These are phyloP conservation scores for Hyperoodon ampullatus DNA, from an alignment of 2,113 vertebrate genomes.

Conservation along the genomic window DNA sequence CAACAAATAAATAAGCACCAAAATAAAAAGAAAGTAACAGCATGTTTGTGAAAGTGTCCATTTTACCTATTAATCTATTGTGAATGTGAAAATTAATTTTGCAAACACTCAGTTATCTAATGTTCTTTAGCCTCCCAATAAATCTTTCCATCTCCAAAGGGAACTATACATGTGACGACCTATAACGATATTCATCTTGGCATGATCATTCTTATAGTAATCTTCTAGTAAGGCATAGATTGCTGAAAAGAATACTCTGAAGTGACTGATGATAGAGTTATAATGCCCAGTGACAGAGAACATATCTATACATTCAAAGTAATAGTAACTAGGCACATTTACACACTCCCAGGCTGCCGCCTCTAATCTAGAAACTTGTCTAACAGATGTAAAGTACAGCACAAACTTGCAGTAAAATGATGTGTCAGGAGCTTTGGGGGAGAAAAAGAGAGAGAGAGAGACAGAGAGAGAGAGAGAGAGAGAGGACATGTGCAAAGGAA, in stretches of 20 bases:
- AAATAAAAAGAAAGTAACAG: not conserved
- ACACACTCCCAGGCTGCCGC: not conserved
- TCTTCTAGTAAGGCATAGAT: slow-evolving; percentile 25
- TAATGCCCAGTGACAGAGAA: slow-evolving; percentile 2
- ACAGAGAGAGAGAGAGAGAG: too few species aligned
- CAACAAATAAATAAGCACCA: not conserved
- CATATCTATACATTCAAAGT: not conserved
- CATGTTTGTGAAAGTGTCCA: not conserved
- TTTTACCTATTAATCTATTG: slow-evolving; percentile 9
- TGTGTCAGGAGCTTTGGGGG: not conserved
- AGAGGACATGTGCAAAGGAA: not conserved
- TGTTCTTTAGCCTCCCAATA: slow-evolving; percentile 38
- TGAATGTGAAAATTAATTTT: slow-evolving; percentile 58
- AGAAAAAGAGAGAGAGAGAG: not conserved
- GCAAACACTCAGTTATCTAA: slow-evolving; percentile 36
- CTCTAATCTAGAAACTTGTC: not conserved
- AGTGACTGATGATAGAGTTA: slow-evolving; percentile 34
- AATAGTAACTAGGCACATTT: not conserved
- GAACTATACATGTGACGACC: not conserved
- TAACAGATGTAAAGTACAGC: not conserved
- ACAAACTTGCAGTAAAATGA: not conserved
- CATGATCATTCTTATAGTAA: slow-evolving; percentile 49
- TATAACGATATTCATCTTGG: slow-evolving; percentile 55
- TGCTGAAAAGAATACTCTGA: slow-evolving; percentile 24
- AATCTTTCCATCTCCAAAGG: slow-evolving; percentile 55